phyloP scores from a whole-genome alignment of 2,888 invertebrate genomes.

The Trissonchulus latispiculum region DNA sequence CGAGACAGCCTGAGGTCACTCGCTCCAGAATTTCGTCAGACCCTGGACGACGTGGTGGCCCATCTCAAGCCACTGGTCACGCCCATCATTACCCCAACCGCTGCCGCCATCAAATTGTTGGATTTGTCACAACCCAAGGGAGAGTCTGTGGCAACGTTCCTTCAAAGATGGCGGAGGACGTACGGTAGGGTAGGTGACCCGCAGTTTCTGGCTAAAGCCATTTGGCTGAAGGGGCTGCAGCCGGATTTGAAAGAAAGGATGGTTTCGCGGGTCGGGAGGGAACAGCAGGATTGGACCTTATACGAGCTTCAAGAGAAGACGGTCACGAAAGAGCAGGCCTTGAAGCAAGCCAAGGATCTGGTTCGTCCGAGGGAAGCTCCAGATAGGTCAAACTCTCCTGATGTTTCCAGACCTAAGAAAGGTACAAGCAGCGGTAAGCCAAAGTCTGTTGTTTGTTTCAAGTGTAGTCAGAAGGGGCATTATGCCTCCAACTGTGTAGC shows the following conservation, averaged over 20 bases:
- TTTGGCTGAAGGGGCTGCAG: neutral
- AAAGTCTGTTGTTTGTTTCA: neutral
- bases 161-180: neutral
- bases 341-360: neutral
- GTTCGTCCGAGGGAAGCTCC: neutral
- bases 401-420: neutral
- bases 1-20: no score
- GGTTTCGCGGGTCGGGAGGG: neutral
- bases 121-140: neutral
- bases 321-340: neutral
- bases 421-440: neutral
- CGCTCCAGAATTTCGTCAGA: no score
- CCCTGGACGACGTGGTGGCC: no score
- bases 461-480: neutral
- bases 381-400: neutral
- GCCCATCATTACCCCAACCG: neutral
- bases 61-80: neutral
- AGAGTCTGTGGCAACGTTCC: neutral
- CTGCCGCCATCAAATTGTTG: neutral
- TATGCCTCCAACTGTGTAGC: neutral
- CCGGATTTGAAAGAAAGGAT: neutral
- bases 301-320: neutral
- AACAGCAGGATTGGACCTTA: neutral
- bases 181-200: neutral
- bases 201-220: neutral